Evolutionary conservation across 2,888 invertebrate species (phyloP).

Genomic region (Quadriops clusia): DNA sequence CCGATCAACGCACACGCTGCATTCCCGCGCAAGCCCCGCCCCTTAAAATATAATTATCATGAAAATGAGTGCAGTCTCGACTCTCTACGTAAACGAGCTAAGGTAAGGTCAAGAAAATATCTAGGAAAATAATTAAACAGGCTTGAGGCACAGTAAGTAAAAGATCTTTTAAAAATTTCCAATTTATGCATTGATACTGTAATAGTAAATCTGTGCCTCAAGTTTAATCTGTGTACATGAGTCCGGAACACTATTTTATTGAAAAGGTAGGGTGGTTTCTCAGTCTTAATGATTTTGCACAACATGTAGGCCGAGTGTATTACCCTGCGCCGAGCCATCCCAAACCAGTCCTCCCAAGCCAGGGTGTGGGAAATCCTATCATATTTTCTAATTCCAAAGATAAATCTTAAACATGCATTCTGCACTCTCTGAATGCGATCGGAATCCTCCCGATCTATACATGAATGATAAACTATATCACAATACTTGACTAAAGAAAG

Average conservation of each 20-base stretch:
- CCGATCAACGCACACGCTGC: no score
- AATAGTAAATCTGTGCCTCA: slow-evolving; percentile 3
- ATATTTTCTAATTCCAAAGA: no score
- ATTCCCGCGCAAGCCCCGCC: no score
- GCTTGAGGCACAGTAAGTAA: slow-evolving; percentile 1
- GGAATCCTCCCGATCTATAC: no score
- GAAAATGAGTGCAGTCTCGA: no score
- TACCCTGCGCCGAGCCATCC: neutral
- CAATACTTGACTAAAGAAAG: slow-evolving; percentile 1
- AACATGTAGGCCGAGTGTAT: neutral
- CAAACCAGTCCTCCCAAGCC: slow-evolving; percentile 2
- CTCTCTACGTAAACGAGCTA: no score
- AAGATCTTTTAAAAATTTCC: slow-evolving; percentile 1
- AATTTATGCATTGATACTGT: slow-evolving; percentile 2
- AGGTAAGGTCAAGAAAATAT: neutral
- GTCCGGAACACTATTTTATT: slow-evolving; percentile 4
- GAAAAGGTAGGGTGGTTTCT: slow-evolving; percentile 1
- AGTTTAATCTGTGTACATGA: slow-evolving; percentile 1
- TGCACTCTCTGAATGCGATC: no score
- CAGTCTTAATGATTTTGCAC: neutral
- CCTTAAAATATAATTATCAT: no score
- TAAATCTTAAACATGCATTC: no score
- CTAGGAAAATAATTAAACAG: slow-evolving; percentile 1
- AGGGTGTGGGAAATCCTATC: neutral
- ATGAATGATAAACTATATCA: neutral